Evolutionary conservation across 2,797 vertebrate species (phyloP).

Genomic region (Hozukius guyotensis): DNA sequence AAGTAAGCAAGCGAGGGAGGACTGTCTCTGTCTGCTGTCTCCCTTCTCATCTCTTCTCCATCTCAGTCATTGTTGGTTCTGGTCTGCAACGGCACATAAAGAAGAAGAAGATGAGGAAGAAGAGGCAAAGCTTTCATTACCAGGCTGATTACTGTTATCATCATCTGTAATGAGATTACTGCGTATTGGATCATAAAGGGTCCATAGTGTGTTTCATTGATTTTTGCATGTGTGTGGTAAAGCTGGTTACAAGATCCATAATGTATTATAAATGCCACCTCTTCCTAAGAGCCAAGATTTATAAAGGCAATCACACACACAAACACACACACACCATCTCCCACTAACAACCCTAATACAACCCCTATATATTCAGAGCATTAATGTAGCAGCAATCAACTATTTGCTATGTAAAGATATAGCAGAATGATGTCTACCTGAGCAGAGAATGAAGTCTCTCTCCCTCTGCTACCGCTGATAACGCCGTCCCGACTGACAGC

Average conservation of each 20-base stretch:
- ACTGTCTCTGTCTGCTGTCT: neutral
- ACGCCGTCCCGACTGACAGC: too few species aligned
- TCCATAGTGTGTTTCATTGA: conserved; percentile 3
- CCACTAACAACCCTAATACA: too few species aligned
- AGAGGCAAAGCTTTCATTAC: conserved; percentile 32
- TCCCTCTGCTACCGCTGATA: too few species aligned
- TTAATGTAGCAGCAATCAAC: too few species aligned
- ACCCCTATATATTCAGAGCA: too few species aligned
- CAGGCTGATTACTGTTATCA: conserved; percentile 33
- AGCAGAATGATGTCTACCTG: too few species aligned
- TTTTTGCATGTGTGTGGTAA: conserved; percentile 23
- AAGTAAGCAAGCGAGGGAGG: conserved; percentile 11
- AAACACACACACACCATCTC: neutral
- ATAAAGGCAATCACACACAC: conserved; percentile 34
- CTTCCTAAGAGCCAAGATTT: conserved; percentile 37
- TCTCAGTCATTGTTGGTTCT: neutral
- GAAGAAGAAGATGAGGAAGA: neutral
- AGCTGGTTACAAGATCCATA: conserved; percentile 52
- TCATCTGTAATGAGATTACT: conserved; percentile 11
- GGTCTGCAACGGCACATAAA: neutral
- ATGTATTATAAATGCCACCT: conserved; percentile 32
- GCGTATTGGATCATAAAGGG: conserved; percentile 2
- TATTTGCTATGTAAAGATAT: too few species aligned
- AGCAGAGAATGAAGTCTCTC: too few species aligned
- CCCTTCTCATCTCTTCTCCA: conserved; percentile 5